These are phyloP conservation scores for Tenualosa thibaudeaui DNA, from an alignment of 2,797 vertebrate genomes.

Conservation along the genomic window DNA sequence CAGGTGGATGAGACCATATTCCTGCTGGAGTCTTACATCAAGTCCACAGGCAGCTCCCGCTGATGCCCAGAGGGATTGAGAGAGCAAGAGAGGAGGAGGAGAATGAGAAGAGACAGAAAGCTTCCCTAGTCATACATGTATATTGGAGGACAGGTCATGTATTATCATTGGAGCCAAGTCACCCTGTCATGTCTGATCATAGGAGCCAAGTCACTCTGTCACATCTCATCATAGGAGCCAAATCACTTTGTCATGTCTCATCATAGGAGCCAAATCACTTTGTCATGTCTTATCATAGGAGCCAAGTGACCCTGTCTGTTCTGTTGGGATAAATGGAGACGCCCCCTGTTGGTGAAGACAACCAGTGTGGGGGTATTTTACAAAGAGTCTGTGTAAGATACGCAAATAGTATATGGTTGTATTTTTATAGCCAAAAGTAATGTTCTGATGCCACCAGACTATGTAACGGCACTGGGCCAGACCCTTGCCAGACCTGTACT, in stretches of 20 bases:
- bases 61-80: conserved; percentile 45
- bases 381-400: too few relatives aligned
- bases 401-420: too few relatives aligned
- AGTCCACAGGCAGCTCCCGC: conserved; percentile 58
- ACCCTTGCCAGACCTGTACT: neutral
- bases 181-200: neutral
- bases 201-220: neutral
- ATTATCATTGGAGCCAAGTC: neutral
- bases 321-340: neutral
- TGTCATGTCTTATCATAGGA: neutral
- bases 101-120: neutral
- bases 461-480: neutral
- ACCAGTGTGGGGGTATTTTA: neutral
- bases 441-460: neutral
- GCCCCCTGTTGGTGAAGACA: neutral
- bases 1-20: conserved; percentile 97
- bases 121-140: neutral
- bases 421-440: neutral
- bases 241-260: too few relatives aligned
- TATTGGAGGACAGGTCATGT: neutral
- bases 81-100: neutral
- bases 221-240: neutral
- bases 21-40: conserved; percentile 84
- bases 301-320: neutral
- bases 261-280: neutral